These are phyloP conservation scores for Ctenoplectra terminalis DNA, from an alignment of 1,140 invertebrate species.

Conservation along the genomic window DNA sequence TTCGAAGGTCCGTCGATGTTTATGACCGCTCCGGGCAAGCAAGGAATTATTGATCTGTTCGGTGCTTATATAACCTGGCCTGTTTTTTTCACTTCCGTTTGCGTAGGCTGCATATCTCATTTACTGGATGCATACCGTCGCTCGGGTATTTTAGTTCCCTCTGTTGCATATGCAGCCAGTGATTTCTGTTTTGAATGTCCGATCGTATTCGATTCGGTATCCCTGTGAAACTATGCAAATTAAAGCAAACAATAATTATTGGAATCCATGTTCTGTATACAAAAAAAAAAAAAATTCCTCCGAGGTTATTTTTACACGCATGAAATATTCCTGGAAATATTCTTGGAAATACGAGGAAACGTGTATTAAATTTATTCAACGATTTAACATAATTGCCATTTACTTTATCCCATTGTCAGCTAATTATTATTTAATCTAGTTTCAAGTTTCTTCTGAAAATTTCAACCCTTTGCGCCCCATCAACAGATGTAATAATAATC, in stretches of 20 bases:
- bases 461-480: too few relatives aligned
- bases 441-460: too few relatives aligned
- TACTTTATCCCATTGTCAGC: too few relatives aligned
- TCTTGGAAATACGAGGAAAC: too few relatives aligned
- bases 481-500: too few relatives aligned
- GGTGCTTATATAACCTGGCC: slow-evolving; percentile 33
- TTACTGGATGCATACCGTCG: background rate
- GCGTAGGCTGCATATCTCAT: slow-evolving; percentile 27
- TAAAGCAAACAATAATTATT: background rate
- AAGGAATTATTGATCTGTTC: slow-evolving; percentile 45
- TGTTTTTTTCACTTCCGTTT: slow-evolving; percentile 26
- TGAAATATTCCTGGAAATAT: too few relatives aligned
- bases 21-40: background rate
- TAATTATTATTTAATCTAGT: too few relatives aligned
- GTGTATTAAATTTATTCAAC: too few relatives aligned
- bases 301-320: too few relatives aligned
- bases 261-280: too few relatives aligned
- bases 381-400: too few relatives aligned
- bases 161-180: background rate
- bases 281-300: too few relatives aligned
- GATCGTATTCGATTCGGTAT: background rate
- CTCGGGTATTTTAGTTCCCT: slow-evolving; percentile 3
- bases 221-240: background rate
- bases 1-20: background rate
- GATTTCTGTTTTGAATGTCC: background rate